Base-by-base conservation (phyloP, 2,113 vertebrate genomes). In the Puntigrus tetrazona region DNA sequence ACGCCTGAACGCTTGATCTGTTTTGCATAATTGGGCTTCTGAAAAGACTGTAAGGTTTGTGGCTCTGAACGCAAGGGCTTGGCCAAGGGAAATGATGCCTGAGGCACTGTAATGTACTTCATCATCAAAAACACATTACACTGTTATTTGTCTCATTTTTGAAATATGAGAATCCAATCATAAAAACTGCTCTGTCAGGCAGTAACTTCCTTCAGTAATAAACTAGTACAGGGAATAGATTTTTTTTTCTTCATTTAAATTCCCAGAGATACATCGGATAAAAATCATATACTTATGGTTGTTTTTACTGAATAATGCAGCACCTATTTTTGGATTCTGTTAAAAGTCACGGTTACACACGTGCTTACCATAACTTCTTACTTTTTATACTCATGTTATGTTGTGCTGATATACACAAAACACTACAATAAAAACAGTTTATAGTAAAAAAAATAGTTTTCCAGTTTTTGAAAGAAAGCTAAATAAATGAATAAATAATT, bases 1-100 rank as follows among this genome's bases (percentile, higher is more conserved):
- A 81, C 50, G 65, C 43, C 65, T 74, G 81, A 87, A 80, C 13
- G 81, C 84, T 81, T 84, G 72, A 89, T 87, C 86, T 86, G 63
- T 63, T 87, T 83, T 72, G 72, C 78, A 87, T 89, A 86, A 89
- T 84, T 86, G 78, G 80, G 55, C 84, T 34, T 27, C 22, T n/a
- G 52, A 83, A 82, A 82, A 84, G 36, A 78, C 34, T 84, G 65
- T 57, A 63, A 77, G 29, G 61, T 41, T 65, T 47, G 77, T 55
- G 45, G 67, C 65, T 69, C 43, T 84, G 57, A 84, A 65, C 25
- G n/a, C 7, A 63, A 84, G 29, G 82, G 63, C 63, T 69, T 69
- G 63, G 75, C 83, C 47, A 57, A 85, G 83, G n/a, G 69, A 84
- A 75, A 65, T 61, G 16, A 59, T 67, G 76, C 55, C 41, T 14